phyloP scores from a whole-genome alignment of 2,113 vertebrate genomes.

The Carassius gibelio region DNA sequence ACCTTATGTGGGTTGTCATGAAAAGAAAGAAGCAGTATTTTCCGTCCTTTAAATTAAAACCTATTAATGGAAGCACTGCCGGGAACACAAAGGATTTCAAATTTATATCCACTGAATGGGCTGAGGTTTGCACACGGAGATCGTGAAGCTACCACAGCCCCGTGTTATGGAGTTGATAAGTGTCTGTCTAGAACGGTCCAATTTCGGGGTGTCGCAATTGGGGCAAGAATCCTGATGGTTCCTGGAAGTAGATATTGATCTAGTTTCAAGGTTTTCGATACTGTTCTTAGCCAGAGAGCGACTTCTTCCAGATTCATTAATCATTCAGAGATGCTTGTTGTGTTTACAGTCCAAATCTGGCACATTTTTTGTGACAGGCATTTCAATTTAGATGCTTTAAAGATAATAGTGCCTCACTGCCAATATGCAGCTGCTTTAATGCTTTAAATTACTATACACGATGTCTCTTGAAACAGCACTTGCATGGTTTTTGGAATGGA shows the following conservation, averaged over 20 bases:
- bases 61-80: slow-evolving; percentile 71
- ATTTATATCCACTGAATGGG: slow-evolving; percentile 77
- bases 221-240: slow-evolving; percentile 4
- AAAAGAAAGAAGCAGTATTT: slow-evolving; percentile 62
- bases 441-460: slow-evolving; percentile 6
- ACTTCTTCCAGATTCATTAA: slow-evolving; percentile 41
- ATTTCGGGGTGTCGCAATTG: slow-evolving; percentile 30
- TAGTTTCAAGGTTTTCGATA: slow-evolving; percentile 37
- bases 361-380: background rate
- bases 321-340: slow-evolving; percentile 39
- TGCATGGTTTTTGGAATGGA: slow-evolving; percentile 8
- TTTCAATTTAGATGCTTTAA: slow-evolving; percentile 28
- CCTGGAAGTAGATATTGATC: slow-evolving; percentile 44
- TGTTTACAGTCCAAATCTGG: slow-evolving; percentile 35
- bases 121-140: slow-evolving; percentile 41
- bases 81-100: slow-evolving; percentile 72
- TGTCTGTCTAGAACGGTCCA: background rate
- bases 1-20: slow-evolving; percentile 63
- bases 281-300: slow-evolving; percentile 22
- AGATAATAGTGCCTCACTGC: slow-evolving; percentile 27
- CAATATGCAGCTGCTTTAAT: background rate
- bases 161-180: background rate
- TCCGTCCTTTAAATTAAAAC: slow-evolving; percentile 72
- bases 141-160: slow-evolving; percentile 50
- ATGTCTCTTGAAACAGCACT: background rate